Percentiles rank a stretch among this genome's conserved stretches.
Conservation (phyloP, 1,140 invertebrate genomes). For the Dendroctonus valens region DNA sequence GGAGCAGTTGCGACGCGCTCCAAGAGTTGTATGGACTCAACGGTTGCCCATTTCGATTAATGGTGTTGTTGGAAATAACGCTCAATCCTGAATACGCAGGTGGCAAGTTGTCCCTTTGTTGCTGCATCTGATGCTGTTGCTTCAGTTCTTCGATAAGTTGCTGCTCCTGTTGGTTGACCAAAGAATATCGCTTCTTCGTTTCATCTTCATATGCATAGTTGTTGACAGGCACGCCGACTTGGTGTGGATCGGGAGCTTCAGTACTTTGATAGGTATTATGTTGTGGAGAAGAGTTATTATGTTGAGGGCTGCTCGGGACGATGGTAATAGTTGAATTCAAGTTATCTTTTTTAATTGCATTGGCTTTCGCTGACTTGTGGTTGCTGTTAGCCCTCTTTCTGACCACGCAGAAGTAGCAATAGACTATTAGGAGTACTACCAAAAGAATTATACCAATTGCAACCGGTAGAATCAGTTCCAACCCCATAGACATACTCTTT, state of each 20-base stretch:
- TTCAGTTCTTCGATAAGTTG: constrained; percentile 51
- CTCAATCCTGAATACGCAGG: constrained; percentile 46
- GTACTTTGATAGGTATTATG: constrained; percentile 41
- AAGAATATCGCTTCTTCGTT: constrained; percentile 54
- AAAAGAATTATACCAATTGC: constrained; percentile 51
- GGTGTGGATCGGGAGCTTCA: constrained; percentile 48
- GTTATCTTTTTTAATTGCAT: constrained; percentile 45
- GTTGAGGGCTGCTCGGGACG: constrained; percentile 45
- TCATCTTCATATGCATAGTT: constrained; percentile 51
- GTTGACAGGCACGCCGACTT: constrained; percentile 48
- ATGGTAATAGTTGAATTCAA: constrained; percentile 49
- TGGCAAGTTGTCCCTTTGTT: constrained; percentile 40
- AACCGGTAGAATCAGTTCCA: constrained; percentile 52
- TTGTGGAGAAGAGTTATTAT: constrained; percentile 37
- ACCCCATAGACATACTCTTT: constrained; percentile 44
- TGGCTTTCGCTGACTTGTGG: constrained; percentile 40
- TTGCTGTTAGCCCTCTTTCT: constrained; percentile 41
- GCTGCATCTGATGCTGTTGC: constrained; percentile 45
- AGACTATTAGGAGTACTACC: constrained; percentile 48
- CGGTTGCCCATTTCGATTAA: constrained; percentile 50
- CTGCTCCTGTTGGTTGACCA: constrained; percentile 52
- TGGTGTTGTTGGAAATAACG: constrained; percentile 50
- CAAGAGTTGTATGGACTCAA: constrained; percentile 59
- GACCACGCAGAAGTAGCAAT: constrained; percentile 54
- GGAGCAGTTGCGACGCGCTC: constrained; percentile 59